These are phyloP conservation scores for Halcyon leucocephala DNA, from an alignment of 2,797 vertebrate species.

Conservation along the genomic window DNA sequence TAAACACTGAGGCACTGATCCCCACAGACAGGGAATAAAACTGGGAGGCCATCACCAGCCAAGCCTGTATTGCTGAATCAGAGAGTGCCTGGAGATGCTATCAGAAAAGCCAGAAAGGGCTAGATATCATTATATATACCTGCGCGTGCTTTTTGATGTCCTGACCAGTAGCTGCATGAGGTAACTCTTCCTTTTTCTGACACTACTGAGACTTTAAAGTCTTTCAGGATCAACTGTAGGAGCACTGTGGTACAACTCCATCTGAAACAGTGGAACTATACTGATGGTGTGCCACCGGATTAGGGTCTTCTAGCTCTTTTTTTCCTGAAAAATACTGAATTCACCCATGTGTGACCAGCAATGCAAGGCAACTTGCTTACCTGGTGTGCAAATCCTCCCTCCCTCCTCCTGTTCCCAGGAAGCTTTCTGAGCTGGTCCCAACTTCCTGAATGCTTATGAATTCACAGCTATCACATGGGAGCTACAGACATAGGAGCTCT, in stretches of 20 bases:
- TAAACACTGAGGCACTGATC: not conserved
- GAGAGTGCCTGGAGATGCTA: not conserved
- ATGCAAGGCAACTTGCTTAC: not conserved
- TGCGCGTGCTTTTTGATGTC: not conserved
- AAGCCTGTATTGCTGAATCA: not conserved
- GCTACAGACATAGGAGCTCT: fast-evolving
- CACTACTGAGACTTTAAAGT: not conserved
- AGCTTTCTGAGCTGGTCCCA: not conserved
- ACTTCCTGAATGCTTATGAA: not conserved
- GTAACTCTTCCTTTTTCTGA: not conserved
- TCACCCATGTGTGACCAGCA: not conserved
- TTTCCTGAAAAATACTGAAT: not conserved
- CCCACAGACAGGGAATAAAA: not conserved
- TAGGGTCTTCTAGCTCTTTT: not conserved
- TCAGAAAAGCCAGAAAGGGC: not conserved
- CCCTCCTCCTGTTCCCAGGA: not conserved
- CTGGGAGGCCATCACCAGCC: not conserved
- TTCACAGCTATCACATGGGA: not conserved
- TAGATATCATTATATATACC: not conserved
- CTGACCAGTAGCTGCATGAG: not conserved
- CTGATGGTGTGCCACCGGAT: not conserved
- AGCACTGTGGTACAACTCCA: not conserved
- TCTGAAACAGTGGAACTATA: not conserved
- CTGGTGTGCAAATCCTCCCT: not conserved
- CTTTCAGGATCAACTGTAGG: not conserved